Conservation (phyloP, 2,888 invertebrate species). For the Tetragnatha montana region DNA sequence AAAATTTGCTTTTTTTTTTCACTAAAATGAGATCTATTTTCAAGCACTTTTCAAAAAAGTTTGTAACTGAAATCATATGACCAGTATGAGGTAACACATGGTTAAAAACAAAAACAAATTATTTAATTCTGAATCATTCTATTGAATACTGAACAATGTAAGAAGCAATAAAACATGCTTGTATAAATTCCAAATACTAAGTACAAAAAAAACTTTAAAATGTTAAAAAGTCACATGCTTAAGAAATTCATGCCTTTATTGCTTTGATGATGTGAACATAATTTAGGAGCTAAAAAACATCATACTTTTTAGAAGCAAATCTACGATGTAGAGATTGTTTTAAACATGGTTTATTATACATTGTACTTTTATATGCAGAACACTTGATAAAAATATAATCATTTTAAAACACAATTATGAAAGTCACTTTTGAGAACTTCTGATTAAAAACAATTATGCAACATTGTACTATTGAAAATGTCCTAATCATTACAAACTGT, state of each 20-base stretch:
- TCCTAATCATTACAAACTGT: background rate
- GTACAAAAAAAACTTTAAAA: background rate
- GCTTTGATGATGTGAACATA: background rate
- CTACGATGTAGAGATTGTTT: background rate
- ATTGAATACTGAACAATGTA: background rate
- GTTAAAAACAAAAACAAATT: background rate
- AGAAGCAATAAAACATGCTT: no score
- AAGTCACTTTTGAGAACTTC: background rate
- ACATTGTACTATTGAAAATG: background rate
- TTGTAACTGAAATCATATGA: background rate
- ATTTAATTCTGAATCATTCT: background rate
- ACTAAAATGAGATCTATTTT: slow-evolving; percentile 36
- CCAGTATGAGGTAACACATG: background rate
- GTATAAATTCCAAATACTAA: no score
- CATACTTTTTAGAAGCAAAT: no score
- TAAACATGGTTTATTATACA: background rate
- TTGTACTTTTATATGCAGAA: background rate
- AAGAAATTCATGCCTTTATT: slow-evolving; percentile 1
- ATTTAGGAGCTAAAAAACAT: background rate
- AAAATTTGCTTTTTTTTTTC: slow-evolving; percentile 27
- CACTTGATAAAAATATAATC: background rate
- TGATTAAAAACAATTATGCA: background rate
- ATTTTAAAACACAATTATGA: background rate
- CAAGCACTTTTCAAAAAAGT: background rate
- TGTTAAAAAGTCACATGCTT: background rate